Evolutionary conservation across 2,113 vertebrate species (phyloP), one percentile per base, ranked within the genome.

Genomic region (Columba janthina): DNA sequence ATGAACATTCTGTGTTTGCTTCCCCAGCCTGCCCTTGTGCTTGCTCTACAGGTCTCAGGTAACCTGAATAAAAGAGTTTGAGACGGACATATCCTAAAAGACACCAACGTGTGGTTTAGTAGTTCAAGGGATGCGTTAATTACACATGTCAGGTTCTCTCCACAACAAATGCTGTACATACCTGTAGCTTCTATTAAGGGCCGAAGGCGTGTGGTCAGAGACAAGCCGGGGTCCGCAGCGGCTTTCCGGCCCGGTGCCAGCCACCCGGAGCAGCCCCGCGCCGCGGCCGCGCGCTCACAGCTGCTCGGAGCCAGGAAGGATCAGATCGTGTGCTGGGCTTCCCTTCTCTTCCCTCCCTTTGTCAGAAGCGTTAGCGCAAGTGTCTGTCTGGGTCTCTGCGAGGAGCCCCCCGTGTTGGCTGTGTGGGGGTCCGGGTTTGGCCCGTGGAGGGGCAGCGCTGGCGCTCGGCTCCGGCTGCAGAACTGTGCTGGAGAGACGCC

Each of bases 51-150:
- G 7, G 31, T 57, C 46, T 15, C 13, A 32, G n/a, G 38, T 51
- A 66, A 38, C 36, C 58, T 29, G 26, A 18, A 5, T 22, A 38
- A 44, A 18, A 15, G 51, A 51, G 11, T 62, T 66, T 36, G 24
- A 48, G 31, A 29, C 7, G 11, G 25, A 9, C 4, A 2, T 16
- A 17, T 34, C 24, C 38, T 89, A 2, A 74, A 72, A 58, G 64
- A 15, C 24, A 84, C 26, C 9, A 56, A 2, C 6, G 10, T 4
- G 0, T 0, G 5, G 31, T 48, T 51, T 60, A 66, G 32, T n/a
- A 48, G 53, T 61, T 67, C 48, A 15, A 4, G 50, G 42, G 48
- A 25, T 38, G 34, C 0, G 2, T 20, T 32, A 22, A n/a, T 65
- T 20, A 51, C 14, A 46, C 3, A 20, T 48, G 40, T n/a, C 15